phyloP scores from a whole-genome alignment of 2,113 vertebrate genomes.

The Hypanus sabinus region DNA sequence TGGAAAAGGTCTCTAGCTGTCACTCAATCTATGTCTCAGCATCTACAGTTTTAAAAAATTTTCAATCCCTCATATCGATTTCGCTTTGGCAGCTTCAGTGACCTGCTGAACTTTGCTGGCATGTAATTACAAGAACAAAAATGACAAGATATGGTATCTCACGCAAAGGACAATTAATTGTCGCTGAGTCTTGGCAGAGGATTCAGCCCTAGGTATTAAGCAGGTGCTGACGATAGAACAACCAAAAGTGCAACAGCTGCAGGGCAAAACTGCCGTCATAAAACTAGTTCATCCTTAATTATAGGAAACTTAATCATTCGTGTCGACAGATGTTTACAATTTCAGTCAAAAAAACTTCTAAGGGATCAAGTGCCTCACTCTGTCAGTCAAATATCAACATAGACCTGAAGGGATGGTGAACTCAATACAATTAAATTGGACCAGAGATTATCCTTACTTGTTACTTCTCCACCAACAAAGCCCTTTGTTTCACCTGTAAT shows the following conservation, averaged over 20 bases:
- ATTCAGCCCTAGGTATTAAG: not conserved
- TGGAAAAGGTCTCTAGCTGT: too few relatives aligned
- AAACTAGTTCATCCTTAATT: not conserved
- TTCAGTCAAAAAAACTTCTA: not conserved
- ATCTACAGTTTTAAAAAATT: not conserved
- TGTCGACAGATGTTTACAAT: not conserved
- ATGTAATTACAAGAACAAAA: not conserved
- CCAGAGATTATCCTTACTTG: not conserved
- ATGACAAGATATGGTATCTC: not conserved
- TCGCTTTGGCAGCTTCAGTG: too few relatives aligned
- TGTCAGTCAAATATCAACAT: not conserved
- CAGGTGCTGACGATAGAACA: not conserved
- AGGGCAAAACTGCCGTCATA: not conserved
- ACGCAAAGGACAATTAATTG: not conserved
- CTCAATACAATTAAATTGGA: not conserved
- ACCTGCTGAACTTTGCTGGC: not conserved
- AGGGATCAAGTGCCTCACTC: not conserved
- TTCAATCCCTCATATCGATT: not conserved
- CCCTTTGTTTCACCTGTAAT: not conserved
- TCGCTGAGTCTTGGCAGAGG: not conserved
- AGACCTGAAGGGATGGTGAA: not conserved
- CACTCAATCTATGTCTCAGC: not conserved
- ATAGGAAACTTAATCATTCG: not conserved
- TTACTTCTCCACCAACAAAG: slow-evolving; percentile 3
- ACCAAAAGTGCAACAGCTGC: not conserved